Evolutionary conservation across 2,888 invertebrate species (phyloP).

Genomic region (Nebria brevicollis): DNA sequence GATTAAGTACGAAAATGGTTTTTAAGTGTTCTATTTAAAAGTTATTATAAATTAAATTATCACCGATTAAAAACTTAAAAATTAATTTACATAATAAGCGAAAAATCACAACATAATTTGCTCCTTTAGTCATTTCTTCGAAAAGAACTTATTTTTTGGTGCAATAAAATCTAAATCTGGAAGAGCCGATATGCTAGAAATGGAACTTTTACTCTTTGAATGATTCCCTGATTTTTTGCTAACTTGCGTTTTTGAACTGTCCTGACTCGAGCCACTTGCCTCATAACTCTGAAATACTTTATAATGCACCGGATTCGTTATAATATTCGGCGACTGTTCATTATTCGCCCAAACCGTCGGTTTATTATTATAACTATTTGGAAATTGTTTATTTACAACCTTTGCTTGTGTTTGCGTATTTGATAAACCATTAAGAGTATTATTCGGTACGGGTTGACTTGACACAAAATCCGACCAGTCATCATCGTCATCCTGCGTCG

Average conservation of each 20-base stretch:
- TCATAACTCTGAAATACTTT: slow-evolving; percentile 51
- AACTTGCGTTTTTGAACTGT: slow-evolving; percentile 20
- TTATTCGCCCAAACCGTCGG: slow-evolving; percentile 48
- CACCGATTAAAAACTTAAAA: slow-evolving; percentile 38
- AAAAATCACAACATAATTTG: slow-evolving; percentile 59
- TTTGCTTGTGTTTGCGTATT: slow-evolving; percentile 11
- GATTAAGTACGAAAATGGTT: slow-evolving; percentile 34
- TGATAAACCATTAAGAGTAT: slow-evolving; percentile 25
- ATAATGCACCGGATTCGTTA: slow-evolving; percentile 58
- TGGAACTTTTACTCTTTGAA: slow-evolving; percentile 50
- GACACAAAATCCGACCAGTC: slow-evolving; percentile 70
- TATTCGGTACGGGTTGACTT: slow-evolving; percentile 57
- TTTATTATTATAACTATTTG: slow-evolving; percentile 23
- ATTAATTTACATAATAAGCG: slow-evolving; percentile 24
- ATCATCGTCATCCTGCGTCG: slow-evolving; percentile 59
- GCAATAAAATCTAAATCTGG: slow-evolving; percentile 68
- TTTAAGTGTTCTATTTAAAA: slow-evolving; percentile 4
- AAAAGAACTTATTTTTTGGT: slow-evolving; percentile 60
- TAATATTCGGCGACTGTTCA: slow-evolving; percentile 55
- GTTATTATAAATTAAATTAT: slow-evolving; percentile 40
- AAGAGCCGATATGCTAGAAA: slow-evolving; percentile 64
- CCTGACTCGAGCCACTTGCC: slow-evolving; percentile 20
- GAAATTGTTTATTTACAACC: slow-evolving; percentile 18
- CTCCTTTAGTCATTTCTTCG: slow-evolving; percentile 62
- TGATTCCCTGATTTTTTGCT: slow-evolving; percentile 48